Evolutionary conservation across 1,140 invertebrate species (phyloP).

Genomic region (Sarcophaga bullata): DNA sequence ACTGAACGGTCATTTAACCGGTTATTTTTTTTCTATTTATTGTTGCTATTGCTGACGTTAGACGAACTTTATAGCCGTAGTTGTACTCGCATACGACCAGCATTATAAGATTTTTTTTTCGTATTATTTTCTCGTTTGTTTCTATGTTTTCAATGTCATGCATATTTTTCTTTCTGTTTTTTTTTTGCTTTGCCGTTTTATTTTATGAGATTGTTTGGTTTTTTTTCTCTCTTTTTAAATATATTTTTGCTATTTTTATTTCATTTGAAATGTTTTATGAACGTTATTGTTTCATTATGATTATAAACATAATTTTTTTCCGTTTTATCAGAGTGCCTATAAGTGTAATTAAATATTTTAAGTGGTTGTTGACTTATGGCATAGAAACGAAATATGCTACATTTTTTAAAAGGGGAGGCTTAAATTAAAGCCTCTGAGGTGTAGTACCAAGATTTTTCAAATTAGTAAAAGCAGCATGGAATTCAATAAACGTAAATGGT

Average conservation of each 20-base stretch:
- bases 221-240: too few relatives aligned
- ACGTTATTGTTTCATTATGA: background rate
- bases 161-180: background rate
- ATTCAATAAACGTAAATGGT: too few relatives aligned
- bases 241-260: background rate
- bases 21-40: background rate
- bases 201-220: background rate
- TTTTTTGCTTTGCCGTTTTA: background rate
- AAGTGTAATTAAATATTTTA: background rate
- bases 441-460: too few relatives aligned
- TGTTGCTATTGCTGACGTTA: too few relatives aligned
- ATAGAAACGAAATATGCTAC: background rate
- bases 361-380: background rate
- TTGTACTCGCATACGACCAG: too few relatives aligned
- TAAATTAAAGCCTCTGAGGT: too few relatives aligned
- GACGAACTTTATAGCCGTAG: too few relatives aligned
- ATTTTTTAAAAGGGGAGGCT: background rate
- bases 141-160: slow-evolving; percentile 21
- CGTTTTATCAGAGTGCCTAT: background rate
- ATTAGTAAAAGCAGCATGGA: too few relatives aligned
- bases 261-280: background rate
- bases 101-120: background rate
- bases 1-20: slow-evolving; percentile 25
- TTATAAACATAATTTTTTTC: background rate
- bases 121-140: background rate